Base-by-base conservation (phyloP, 2,113 vertebrate genomes). In the Sisor rabdophorus region DNA sequence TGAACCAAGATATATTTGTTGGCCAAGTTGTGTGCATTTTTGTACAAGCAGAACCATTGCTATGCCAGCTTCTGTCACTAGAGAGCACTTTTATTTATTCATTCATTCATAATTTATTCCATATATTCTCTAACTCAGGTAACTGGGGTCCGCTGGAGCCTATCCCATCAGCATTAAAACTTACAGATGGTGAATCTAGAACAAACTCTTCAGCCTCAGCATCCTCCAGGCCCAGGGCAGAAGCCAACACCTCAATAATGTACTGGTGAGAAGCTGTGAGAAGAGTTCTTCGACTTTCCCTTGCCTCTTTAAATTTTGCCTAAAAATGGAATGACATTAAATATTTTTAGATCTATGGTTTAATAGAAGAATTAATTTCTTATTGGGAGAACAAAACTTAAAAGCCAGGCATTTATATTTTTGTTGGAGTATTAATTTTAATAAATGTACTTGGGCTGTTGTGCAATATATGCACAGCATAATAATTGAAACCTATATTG, bases 151-250 rank as follows among this genome's bases (percentile, higher is more conserved):
- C n/a, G n/a, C n/a, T n/a, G n/a, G n/a, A n/a, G n/a, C n/a, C n/a
- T n/a, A n/a, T n/a, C n/a, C n/a, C n/a, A n/a, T n/a, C n/a, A n/a
- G n/a, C n/a, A n/a, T n/a, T n/a, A n/a, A 80, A 83, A 92, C 93
- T 93, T 79, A 96, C 95, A 54, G 90, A 91, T 50, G 88, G 74
- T 17, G 78, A 81, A 53, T 95, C 94, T 84, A 95, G 85, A 86
- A 95, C 88, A 85, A 94, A 88, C 58, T 95, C 93, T 83, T 95
- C 92, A 15, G 93, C 87, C 47, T 70, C 47, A 64, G 40, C 0
- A 26, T 88, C 2, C 2, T 92, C 89, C 84, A 96, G 77, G 30
- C 61, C 84, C 80, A 94, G 69, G 0, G n/a, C 82, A 2, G 87
- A 71, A 71, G 92, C 77, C 47, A 96, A 55, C 79, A 92, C 80